These are phyloP conservation scores for Canis aureus DNA, from an alignment of 2,113 vertebrate species.

Conservation along the genomic window DNA sequence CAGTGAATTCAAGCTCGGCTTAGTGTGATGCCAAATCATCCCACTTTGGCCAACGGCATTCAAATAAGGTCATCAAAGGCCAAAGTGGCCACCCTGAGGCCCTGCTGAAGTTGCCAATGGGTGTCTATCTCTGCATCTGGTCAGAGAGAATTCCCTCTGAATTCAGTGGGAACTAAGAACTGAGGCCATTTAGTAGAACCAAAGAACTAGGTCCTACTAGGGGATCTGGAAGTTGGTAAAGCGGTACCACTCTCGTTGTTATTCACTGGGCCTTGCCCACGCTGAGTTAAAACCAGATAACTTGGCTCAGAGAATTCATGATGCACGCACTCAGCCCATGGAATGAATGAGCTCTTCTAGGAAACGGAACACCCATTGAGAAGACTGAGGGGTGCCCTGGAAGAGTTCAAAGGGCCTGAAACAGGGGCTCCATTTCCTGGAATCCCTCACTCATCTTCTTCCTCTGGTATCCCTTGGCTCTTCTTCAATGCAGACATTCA, in stretches of 20 bases:
- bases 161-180: background rate
- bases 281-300: background rate
- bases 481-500: background rate
- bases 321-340: background rate
- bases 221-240: background rate
- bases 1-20: background rate
- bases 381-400: background rate
- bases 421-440: background rate
- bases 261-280: background rate
- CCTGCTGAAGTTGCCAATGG: background rate
- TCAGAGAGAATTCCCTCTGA: background rate
- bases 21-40: background rate
- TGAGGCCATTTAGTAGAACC: background rate
- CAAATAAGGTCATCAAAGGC: constrained; percentile 38
- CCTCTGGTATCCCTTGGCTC: background rate
- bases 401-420: background rate
- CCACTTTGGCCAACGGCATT: background rate
- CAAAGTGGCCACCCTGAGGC: background rate
- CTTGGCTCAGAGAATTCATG: background rate
- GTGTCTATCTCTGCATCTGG: background rate
- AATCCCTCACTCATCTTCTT: background rate
- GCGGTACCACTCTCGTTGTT: background rate
- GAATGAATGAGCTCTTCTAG: background rate
- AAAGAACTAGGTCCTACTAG: background rate
- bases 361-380: background rate